Base-by-base conservation (phyloP, 2,113 vertebrate genomes). In the Callaeas wilsoni region DNA sequence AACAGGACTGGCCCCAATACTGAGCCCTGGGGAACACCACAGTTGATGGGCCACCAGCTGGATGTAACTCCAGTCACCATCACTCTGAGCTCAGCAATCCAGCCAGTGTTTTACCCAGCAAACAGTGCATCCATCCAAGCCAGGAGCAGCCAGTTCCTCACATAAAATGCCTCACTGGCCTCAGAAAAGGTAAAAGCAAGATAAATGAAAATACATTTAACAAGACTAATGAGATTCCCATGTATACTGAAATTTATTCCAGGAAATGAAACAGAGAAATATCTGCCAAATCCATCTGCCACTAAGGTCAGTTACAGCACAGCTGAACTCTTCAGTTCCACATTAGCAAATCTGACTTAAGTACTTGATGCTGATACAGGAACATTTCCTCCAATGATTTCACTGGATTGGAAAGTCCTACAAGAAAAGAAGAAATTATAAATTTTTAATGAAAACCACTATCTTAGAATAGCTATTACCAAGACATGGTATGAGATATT, bases 401-500 rank as follows among this genome's bases (percentile, higher is more conserved):
- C 57, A 47, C 20, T 52, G 32, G 32, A 73, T 10, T 12, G 2
- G 14, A 49, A 90, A 82, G 33, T 12, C 41, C n/a, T 33, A 30
- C 19, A 63, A 37, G 12, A 27, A 95, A 7, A 73, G 6, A 65
- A 14, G 9, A 80, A 65, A 42, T 39, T 18, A 53, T 77, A 56
- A 4, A 16, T 83, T 64, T 64, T 68, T 74, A 33, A 90, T 70
- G 14, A 70, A 73, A 73, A 11, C 22, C 20, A 21, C 13, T 39
- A 14, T 4, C 26, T 60, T 69, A 47, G 64, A 82, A 47, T 1
- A 69, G 20, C 9, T 35, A 16, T 71, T 64, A 84, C 3, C 37
- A 37, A 3, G 0, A 27, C 42, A 50, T 3, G 9, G 8, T 42
- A 33, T 6, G 8, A 35, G 14, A 30, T 6, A 3, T 27, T 62